phyloP scores from a whole-genome alignment of 2,888 invertebrate genomes.

The Leptarthrus brevirostris region DNA sequence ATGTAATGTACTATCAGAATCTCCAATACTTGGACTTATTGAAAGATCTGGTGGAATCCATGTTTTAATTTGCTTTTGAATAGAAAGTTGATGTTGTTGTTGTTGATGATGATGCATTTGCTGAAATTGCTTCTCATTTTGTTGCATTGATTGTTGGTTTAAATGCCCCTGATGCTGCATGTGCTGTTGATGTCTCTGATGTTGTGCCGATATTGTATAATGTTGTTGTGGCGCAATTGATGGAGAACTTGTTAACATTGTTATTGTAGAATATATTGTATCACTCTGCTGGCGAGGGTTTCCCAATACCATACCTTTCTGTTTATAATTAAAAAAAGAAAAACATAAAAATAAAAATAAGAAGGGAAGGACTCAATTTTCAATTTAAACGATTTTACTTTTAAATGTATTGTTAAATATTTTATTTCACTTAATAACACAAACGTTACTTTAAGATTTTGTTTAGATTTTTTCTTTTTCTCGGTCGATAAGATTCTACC shows the following conservation, averaged over 20 bases:
- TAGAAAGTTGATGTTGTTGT: conserved; percentile 53
- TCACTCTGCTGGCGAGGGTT: conserved; percentile 57
- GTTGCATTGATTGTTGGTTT: conserved; percentile 22
- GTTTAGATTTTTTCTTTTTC: conserved; percentile 68
- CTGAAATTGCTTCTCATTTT: conserved; percentile 56
- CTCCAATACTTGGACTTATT: conserved; percentile 47
- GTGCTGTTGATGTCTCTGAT: conserved; percentile 54
- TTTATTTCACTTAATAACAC: conserved; percentile 13
- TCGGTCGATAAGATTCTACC: conserved; percentile 62
- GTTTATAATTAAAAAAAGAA: conserved; percentile 45
- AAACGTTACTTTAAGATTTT: conserved; percentile 57
- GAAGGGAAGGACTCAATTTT: conserved; percentile 55
- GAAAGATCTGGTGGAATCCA: conserved; percentile 56
- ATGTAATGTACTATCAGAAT: conserved; percentile 53
- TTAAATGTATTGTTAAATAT: conserved; percentile 23
- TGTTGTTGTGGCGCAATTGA: conserved; percentile 46
- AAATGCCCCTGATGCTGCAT: conserved; percentile 52
- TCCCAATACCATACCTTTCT: conserved; percentile 61
- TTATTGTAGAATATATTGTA: conserved; percentile 52
- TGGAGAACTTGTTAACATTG: conserved; percentile 53
- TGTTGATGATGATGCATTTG: conserved; percentile 58
- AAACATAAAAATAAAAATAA: conserved; percentile 51
- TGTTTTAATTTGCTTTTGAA: conserved; percentile 52
- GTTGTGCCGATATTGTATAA: conserved; percentile 42
- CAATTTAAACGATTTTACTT: conserved; percentile 33